A percentile compares a stretch with the other conserved stretches of the same genome.
These are phyloP conservation scores for Stenodema calcarata DNA, from an alignment of 2,888 invertebrate species.

Conservation along the genomic window DNA sequence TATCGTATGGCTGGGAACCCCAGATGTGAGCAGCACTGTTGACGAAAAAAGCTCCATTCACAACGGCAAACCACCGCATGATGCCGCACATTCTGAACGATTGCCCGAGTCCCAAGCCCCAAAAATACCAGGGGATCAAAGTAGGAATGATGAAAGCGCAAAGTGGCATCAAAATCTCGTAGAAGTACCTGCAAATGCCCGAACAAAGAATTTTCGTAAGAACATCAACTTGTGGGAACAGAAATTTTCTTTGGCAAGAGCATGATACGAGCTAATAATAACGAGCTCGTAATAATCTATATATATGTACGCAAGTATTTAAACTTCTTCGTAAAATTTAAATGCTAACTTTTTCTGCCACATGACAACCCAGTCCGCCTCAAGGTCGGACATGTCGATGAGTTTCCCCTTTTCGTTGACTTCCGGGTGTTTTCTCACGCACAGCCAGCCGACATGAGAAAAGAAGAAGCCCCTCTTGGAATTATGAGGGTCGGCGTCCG, in stretches of 20 bases:
- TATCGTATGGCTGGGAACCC: slow-evolving; percentile 89
- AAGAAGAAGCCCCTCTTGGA: slow-evolving; percentile 85
- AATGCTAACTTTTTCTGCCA: slow-evolving; percentile 74
- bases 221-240: too few species aligned
- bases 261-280: too few species aligned
- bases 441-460: slow-evolving; percentile 85
- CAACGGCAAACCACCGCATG: slow-evolving; percentile 76
- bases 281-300: too few species aligned
- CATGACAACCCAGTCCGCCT: slow-evolving; percentile 74
- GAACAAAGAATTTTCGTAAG: neutral
- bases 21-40: slow-evolving; percentile 93
- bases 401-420: slow-evolving; percentile 69
- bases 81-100: slow-evolving; percentile 80
- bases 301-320: too few species aligned
- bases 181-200: slow-evolving; percentile 73
- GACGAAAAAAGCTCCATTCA: slow-evolving; percentile 91
- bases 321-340: neutral
- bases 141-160: slow-evolving; percentile 83
- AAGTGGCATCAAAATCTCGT: slow-evolving; percentile 76
- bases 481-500: slow-evolving; percentile 82
- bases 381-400: slow-evolving; percentile 79
- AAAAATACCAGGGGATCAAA: slow-evolving; percentile 75
- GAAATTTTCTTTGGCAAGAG: too few species aligned
- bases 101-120: slow-evolving; percentile 75
- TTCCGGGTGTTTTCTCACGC: slow-evolving; percentile 78